Percentiles rank a stretch among this genome's conserved stretches.
Evolutionary conservation across 2,888 invertebrate species (phyloP).

Genomic region (Frankliniella intonsa): DNA sequence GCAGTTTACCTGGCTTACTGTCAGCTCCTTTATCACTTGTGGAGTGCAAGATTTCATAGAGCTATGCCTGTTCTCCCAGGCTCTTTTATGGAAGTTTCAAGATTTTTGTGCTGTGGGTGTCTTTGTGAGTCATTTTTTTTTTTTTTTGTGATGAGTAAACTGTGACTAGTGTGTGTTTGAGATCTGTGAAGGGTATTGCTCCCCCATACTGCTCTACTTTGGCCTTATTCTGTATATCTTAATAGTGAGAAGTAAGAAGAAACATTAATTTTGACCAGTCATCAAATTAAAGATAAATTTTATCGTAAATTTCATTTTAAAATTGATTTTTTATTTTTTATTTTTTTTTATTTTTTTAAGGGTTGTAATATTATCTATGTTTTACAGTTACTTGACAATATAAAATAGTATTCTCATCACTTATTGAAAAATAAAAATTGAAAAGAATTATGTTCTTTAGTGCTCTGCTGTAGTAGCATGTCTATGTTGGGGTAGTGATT

Average conservation of each 20-base stretch:
- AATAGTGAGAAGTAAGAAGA: too few relatives aligned
- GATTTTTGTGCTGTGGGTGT: not conserved
- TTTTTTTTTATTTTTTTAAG: not conserved
- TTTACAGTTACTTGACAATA: not conserved
- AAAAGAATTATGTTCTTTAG: not conserved
- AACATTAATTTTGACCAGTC: too few relatives aligned
- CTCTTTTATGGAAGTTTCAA: not conserved
- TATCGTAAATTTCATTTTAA: too few relatives aligned
- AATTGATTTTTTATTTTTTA: too few relatives aligned
- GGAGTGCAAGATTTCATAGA: not conserved
- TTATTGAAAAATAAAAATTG: too few relatives aligned
- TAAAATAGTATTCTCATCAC: too few relatives aligned
- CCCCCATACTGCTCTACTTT: too few relatives aligned
- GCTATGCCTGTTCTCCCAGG: not conserved
- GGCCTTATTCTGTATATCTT: too few relatives aligned
- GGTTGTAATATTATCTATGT: not conserved
- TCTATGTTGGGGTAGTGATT: constrained; percentile 22
- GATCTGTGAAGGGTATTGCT: too few relatives aligned
- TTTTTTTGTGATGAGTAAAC: not conserved
- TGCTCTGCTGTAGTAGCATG: constrained; percentile 1
- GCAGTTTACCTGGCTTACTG: constrained; percentile 17
- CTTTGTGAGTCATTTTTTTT: not conserved
- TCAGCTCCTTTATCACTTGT: constrained; percentile 26
- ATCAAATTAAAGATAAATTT: too few relatives aligned
- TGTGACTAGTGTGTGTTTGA: not conserved